Evolutionary conservation across 2,113 vertebrate genomes (phyloP), one percentile per base, ranked within the genome.

Genomic region (Gila orcuttii): DNA sequence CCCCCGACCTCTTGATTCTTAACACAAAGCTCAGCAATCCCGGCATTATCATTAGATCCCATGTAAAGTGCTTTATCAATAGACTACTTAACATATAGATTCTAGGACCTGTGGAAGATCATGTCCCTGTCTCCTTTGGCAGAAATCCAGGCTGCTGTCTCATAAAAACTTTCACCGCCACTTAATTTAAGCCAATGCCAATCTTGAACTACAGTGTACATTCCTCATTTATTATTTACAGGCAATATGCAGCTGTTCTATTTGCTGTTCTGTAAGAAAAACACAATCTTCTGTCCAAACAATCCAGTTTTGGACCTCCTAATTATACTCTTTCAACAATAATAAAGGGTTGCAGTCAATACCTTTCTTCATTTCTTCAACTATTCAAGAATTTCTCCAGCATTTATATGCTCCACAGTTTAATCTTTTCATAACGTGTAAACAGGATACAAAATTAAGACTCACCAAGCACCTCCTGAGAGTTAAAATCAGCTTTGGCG

Each of bases 21-120:
- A 77, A 42, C 59, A 59, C 55, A 45, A 64, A 74, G 47, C 66
- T 47, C 73, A 75, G 79, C 75, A 62, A 85, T 83, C 59, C 23
- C 64, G 76, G 59, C 47, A 15, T 59, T 55, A 57, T 66, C 39
- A 45, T 64, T 69, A 69, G 75, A 69, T 85, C 47, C 36, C 28
- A 85, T 25, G 62, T 59, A 55, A 79, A 79, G 55, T 21, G 50
- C 15, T 71, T 85, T 23, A 85, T 85, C 84, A 85, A 85, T 73
- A 69, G 39, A 57, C 68, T 69, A 79, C 75, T 79, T 71, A 71
- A 69, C 12, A 78, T 79, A 71, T 31, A 85, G 76, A 85, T 85
- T 52, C 76, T 25, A 25, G n/a, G 57, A 33, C 55, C 9, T 2
- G 50, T 66, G 60, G 60, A 45, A 36, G 8, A 66, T 36, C 31